A percentile compares a stretch with the other conserved stretches of the same genome.
Evolutionary conservation across 2,797 vertebrate genomes (phyloP).

Genomic region (Enteromius treurensis): DNA sequence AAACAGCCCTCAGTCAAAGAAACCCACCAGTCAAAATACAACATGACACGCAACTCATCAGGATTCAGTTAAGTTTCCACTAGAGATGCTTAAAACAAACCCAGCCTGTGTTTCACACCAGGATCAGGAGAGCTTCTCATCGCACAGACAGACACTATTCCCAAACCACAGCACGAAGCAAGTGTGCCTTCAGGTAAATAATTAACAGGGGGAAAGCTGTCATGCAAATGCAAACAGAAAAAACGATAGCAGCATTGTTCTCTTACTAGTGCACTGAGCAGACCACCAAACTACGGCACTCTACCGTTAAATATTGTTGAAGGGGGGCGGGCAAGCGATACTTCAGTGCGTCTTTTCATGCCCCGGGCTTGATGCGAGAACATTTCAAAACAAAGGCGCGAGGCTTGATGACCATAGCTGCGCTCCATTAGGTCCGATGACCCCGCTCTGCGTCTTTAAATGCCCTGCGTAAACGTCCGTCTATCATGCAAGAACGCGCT

Average conservation of each 20-base stretch:
- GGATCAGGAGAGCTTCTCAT: constrained; percentile 9
- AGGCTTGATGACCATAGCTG: constrained; percentile 24
- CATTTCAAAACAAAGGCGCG: constrained; percentile 43
- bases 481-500: constrained; percentile 7
- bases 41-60: neutral
- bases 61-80: constrained; percentile 2
- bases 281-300: constrained; percentile 39
- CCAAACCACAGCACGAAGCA: constrained; percentile 16
- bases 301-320: constrained; percentile 46
- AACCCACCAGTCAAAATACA: constrained; percentile 9
- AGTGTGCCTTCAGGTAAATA: constrained; percentile 13
- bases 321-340: neutral
- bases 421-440: constrained; percentile 19
- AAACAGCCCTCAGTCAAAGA: neutral
- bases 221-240: neutral
- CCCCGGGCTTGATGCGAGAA: constrained; percentile 12
- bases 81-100: constrained; percentile 22
- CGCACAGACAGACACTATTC: constrained; percentile 5
- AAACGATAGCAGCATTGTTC: constrained; percentile 1
- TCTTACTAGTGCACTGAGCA: constrained; percentile 26
- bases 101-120: constrained; percentile 2
- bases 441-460: constrained; percentile 32
- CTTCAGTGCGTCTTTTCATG: constrained; percentile 38
- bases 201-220: constrained; percentile 11
- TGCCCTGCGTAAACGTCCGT: constrained; percentile 47